A percentile compares a stretch with the other conserved stretches of the same genome.
phyloP scores from a whole-genome alignment of 2,888 invertebrate species.

The Homarus gammarus region DNA sequence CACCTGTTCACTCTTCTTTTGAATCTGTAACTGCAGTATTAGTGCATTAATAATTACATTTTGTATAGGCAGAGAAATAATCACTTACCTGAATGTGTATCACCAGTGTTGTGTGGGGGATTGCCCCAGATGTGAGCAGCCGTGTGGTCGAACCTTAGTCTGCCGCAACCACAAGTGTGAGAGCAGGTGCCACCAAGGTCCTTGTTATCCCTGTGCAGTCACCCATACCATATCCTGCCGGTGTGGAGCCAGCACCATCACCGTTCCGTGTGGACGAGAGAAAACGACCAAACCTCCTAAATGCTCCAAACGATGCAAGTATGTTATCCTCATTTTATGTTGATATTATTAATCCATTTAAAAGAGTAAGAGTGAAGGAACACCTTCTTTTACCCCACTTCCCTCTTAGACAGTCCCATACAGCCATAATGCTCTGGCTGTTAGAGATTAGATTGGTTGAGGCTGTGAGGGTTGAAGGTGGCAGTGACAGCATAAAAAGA shows the following conservation, averaged over 20 bases:
- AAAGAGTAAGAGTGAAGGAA: too few relatives aligned
- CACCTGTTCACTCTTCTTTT: too few relatives aligned
- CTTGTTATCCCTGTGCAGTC: slow-evolving; percentile 89
- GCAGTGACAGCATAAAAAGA: too few relatives aligned
- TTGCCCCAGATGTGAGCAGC: slow-evolving; percentile 90
- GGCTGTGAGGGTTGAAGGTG: too few relatives aligned
- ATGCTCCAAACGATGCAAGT: slow-evolving; percentile 85
- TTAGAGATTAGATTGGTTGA: too few relatives aligned
- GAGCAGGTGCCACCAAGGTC: slow-evolving; percentile 89
- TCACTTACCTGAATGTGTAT: slow-evolving; percentile 77
- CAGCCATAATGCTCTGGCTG: too few relatives aligned
- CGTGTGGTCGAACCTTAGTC: slow-evolving; percentile 89
- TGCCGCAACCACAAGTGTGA: slow-evolving; percentile 93
- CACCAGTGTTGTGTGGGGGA: slow-evolving; percentile 89
- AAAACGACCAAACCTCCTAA: slow-evolving; percentile 87
- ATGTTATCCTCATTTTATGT: neutral
- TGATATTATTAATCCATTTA: neutral
- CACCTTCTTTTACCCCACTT: too few relatives aligned
- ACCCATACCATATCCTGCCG: slow-evolving; percentile 87
- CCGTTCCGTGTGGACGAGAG: slow-evolving; percentile 92
- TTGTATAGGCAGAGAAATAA: too few relatives aligned
- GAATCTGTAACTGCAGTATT: too few relatives aligned
- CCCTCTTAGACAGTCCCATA: too few relatives aligned
- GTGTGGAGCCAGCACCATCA: slow-evolving; percentile 88
- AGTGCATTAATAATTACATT: too few relatives aligned